These are phyloP conservation scores for Cheilosia scutellata DNA, from an alignment of 2,888 invertebrate species.

Conservation along the genomic window DNA sequence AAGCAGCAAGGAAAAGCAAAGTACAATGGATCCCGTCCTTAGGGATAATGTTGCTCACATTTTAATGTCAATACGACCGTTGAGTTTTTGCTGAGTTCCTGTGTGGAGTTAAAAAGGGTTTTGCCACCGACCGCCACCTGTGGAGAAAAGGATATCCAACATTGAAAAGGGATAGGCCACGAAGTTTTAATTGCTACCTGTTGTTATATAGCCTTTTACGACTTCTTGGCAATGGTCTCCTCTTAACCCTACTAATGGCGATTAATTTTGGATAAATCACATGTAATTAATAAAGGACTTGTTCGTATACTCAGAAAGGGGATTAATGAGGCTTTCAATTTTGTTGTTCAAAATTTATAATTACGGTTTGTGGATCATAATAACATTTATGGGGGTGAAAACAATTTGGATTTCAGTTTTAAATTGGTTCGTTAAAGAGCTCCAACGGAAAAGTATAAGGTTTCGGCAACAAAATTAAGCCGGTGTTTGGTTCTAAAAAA, in stretches of 20 bases:
- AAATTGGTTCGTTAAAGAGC: neutral
- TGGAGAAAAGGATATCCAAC: slow-evolving; percentile 15
- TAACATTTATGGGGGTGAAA: neutral
- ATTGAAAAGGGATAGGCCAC: slow-evolving; percentile 20
- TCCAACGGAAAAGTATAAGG: neutral
- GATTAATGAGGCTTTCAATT: neutral
- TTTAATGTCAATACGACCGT: slow-evolving; percentile 81
- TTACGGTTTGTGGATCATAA: neutral
- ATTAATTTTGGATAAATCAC: slow-evolving; percentile 43
- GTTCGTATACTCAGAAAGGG: neutral
- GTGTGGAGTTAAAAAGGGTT: slow-evolving; percentile 3
- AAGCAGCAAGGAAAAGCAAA: slow-evolving; percentile 81
- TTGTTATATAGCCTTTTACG: slow-evolving; percentile 12
- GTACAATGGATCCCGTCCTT: slow-evolving; percentile 81
- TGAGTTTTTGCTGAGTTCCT: slow-evolving; percentile 83
- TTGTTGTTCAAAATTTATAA: neutral
- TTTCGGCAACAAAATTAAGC: neutral
- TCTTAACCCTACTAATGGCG: slow-evolving; percentile 14
- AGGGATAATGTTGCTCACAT: slow-evolving; percentile 83
- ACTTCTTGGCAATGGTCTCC: slow-evolving; percentile 4
- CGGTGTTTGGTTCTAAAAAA: too few relatives aligned
- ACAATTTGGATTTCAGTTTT: neutral
- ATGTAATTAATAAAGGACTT: slow-evolving; percentile 34
- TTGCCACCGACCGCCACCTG: slow-evolving; percentile 21
- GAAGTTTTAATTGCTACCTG: slow-evolving; percentile 22